These are phyloP conservation scores for Syngnathus typhle DNA, from an alignment of 2,113 vertebrate genomes.

Conservation along the genomic window DNA sequence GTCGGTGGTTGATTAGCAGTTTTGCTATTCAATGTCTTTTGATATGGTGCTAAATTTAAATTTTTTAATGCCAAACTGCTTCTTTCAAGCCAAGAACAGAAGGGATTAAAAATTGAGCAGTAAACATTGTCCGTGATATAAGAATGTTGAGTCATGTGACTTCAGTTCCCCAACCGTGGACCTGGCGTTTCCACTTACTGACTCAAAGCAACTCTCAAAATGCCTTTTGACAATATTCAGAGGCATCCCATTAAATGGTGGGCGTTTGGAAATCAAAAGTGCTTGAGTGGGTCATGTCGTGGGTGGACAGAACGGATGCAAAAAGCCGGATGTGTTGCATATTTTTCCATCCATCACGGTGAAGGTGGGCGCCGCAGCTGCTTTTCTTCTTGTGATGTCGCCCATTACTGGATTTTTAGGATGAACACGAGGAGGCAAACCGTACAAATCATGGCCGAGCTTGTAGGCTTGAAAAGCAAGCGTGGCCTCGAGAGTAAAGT, in stretches of 20 bases:
- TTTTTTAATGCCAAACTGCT: too few species aligned
- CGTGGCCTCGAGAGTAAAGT: neutral
- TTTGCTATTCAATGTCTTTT: too few species aligned
- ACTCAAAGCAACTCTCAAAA: conserved; percentile 11
- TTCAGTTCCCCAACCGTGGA: conserved; percentile 1
- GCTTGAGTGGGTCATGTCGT: conserved; percentile 32
- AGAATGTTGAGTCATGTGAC: neutral
- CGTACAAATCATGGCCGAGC: neutral
- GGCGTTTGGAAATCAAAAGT: conserved; percentile 13
- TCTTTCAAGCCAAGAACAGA: too few species aligned
- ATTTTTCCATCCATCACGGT: neutral
- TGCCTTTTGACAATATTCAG: conserved; percentile 17
- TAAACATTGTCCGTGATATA: neutral
- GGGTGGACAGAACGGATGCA: conserved; percentile 23
- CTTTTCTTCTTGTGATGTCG: conserved; percentile 2
- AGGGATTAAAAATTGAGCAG: too few species aligned
- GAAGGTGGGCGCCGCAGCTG: conserved; percentile 17
- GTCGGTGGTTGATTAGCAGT: too few species aligned
- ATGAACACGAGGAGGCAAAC: neutral
- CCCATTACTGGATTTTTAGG: neutral
- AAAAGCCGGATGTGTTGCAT: neutral
- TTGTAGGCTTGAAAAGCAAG: neutral
- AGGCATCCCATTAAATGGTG: conserved; percentile 19
- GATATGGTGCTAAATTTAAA: too few species aligned
- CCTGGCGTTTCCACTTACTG: conserved; percentile 19